These are phyloP conservation scores for Alca torda DNA, from an alignment of 2,797 vertebrate genomes.

Conservation along the genomic window DNA sequence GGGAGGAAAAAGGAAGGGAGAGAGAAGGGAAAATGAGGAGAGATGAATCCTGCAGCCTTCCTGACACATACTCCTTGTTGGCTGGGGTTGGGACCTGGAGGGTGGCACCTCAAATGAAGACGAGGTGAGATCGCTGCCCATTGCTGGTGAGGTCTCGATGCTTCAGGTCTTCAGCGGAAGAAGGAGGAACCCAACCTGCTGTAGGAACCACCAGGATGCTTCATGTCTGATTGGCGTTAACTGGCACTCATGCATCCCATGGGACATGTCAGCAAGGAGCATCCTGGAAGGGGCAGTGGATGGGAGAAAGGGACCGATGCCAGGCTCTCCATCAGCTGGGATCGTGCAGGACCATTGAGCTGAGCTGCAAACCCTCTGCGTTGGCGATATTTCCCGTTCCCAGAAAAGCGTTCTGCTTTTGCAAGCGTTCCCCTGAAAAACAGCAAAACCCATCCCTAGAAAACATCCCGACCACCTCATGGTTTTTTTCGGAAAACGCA, in stretches of 20 bases:
- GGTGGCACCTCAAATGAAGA: not conserved
- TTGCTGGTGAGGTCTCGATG: not conserved
- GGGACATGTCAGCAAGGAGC: not conserved
- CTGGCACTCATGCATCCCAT: rapidly evolving
- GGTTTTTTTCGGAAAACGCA: not conserved
- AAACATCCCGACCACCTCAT: not conserved
- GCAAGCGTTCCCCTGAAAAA: not conserved
- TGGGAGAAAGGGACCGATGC: too few relatives aligned
- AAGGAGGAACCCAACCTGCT: not conserved
- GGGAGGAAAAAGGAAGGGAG: not conserved
- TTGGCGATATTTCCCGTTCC: not conserved
- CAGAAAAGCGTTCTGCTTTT: not conserved
- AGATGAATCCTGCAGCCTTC: not conserved
- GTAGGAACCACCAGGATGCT: not conserved
- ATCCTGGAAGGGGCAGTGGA: not conserved
- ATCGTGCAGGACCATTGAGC: rapidly evolving
- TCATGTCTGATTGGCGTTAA: too few relatives aligned
- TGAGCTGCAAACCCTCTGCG: not conserved
- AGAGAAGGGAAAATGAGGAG: not conserved
- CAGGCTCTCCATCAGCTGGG: not conserved
- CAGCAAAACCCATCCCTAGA: not conserved
- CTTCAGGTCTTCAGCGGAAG: not conserved
- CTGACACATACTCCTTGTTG: not conserved
- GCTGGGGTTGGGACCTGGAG: not conserved
- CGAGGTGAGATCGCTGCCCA: not conserved